Evolutionary conservation across 2,113 vertebrate species (phyloP).

Genomic region (Saimiri boliviensis): DNA sequence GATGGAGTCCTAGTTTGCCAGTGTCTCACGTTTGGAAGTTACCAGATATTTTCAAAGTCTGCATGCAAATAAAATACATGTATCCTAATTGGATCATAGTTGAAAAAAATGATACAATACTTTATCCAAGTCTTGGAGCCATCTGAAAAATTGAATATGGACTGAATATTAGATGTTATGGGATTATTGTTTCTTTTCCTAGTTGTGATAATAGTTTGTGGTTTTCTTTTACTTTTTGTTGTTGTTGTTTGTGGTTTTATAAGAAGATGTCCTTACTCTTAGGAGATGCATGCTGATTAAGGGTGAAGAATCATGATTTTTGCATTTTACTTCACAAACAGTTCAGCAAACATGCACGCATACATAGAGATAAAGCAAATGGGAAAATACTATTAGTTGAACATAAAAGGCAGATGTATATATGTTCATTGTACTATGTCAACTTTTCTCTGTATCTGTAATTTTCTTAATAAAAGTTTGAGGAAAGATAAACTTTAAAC

Average conservation of each 20-base stretch:
- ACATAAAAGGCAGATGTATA: not conserved
- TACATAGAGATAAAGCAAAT: not conserved
- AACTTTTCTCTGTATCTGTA: not conserved
- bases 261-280: not conserved
- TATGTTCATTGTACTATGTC: not conserved
- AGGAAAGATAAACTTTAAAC: not conserved
- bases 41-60: conserved; percentile 20
- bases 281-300: not conserved
- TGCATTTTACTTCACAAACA: not conserved
- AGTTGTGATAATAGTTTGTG: not conserved
- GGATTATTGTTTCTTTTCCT: conserved; percentile 24
- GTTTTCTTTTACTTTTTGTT: not conserved
- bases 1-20: not conserved
- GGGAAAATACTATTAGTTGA: not conserved
- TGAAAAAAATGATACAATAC: not conserved
- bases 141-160: not conserved
- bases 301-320: not conserved
- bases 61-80: not conserved
- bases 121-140: not conserved
- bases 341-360: not conserved
- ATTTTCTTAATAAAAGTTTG: not conserved
- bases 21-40: not conserved
- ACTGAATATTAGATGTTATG: not conserved
- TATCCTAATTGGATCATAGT: not conserved
- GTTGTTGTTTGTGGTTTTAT: not conserved